Evolutionary conservation across 2,797 vertebrate genomes (phyloP).

Genomic region (Etheostoma nigrum): DNA sequence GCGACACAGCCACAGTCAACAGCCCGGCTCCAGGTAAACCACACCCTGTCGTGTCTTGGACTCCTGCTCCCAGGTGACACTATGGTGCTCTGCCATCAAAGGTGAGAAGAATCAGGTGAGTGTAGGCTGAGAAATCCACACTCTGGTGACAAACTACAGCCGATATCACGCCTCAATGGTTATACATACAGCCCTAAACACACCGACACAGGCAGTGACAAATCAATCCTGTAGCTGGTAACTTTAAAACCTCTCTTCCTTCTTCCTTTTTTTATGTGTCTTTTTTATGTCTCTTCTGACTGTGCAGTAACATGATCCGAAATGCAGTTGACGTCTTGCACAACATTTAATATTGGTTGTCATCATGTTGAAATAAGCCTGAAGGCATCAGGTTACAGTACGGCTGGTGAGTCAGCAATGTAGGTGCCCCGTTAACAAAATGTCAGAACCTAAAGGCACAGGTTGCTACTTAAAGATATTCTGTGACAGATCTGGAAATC

Average conservation of each 20-base stretch:
- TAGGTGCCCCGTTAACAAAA: background rate
- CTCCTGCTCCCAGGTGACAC: constrained; percentile 8
- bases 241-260: too few species aligned
- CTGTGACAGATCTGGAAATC: background rate
- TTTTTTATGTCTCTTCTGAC: background rate
- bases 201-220: constrained; percentile 12
- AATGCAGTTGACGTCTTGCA: background rate
- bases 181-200: constrained; percentile 8
- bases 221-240: too few species aligned
- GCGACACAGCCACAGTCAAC: background rate
- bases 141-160: background rate
- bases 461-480: background rate
- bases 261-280: background rate
- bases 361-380: background rate
- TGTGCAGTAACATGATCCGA: background rate
- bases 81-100: constrained; percentile 6
- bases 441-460: background rate
- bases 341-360: background rate
- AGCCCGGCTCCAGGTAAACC: background rate
- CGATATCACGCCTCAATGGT: background rate
- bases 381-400: background rate
- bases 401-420: background rate
- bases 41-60: background rate
- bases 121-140: background rate
- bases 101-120: constrained; percentile 22